phyloP scores from a whole-genome alignment of 92 coral and sea anemone genomes.

The Porites divaricata region DNA sequence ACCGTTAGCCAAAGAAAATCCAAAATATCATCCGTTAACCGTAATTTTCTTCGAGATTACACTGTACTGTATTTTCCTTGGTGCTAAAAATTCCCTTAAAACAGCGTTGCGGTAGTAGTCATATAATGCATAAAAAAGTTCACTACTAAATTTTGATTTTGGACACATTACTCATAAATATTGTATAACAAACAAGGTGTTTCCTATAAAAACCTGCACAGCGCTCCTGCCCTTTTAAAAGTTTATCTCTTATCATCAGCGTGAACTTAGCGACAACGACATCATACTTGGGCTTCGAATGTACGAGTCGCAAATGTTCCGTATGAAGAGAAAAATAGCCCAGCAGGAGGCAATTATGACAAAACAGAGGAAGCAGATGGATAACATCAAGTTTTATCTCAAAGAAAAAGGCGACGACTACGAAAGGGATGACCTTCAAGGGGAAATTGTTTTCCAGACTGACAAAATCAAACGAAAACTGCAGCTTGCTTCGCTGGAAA shows the following conservation, averaged over 20 bases:
- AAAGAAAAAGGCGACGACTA: slow-evolving; percentile 54
- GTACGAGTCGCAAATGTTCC: slow-evolving; percentile 46
- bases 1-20: no score
- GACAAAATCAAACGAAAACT: background rate
- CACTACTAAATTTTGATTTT: no score
- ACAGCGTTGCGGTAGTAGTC: no score
- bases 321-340: slow-evolving; percentile 48
- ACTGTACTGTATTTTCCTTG: no score
- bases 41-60: no score
- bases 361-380: slow-evolving; percentile 41
- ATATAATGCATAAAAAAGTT: no score
- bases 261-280: slow-evolving; percentile 37
- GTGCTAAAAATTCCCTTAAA: no score
- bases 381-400: slow-evolving; percentile 39
- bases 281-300: slow-evolving; percentile 34
- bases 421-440: slow-evolving; percentile 35
- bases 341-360: slow-evolving; percentile 37
- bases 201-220: no score
- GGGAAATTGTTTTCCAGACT: slow-evolving; percentile 9
- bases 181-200: no score
- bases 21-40: no score
- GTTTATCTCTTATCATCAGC: background rate
- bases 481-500: slow-evolving; percentile 26
- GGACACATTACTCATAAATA: no score
- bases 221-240: background rate